Base-by-base conservation (phyloP, 2,113 vertebrate species). In the Ceuthmochares aereus region DNA sequence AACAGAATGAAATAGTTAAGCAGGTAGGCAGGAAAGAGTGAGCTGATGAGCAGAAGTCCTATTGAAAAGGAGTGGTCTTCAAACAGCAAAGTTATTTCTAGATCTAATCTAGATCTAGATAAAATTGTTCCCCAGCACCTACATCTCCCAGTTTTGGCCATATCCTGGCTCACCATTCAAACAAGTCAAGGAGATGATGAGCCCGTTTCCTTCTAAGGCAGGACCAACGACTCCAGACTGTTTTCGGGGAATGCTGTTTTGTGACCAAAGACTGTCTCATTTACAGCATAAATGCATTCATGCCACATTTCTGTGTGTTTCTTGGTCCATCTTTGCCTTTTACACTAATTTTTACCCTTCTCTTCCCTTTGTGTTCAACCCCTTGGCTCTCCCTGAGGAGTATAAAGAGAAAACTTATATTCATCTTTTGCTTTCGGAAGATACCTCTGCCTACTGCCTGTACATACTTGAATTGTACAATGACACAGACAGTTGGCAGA, bases 221-320 rank as follows among this genome's bases (percentile, higher is more conserved):
- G 17, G 19, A 10, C 4, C 26, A 15, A 63, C 6, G 51, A 4
- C 36, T 52, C 27, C 13, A 16, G 14, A 49, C 12, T 7, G 0
- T n/a, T 66, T 77, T 30, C 45, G 32, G 36, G 7, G 34, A 60
- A 29, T 25, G 7, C 0, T 64, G 2, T 18, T 59, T 32, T 43
- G 20, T 47, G 11, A 21, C 32, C 21, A 18, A 19, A 59, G 8
- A 56, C 43, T 1, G 29, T 40, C n/a, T 58, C 7, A 17, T 78
- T 73, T 37, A 30, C 16, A 59, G 7, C 6, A 17, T 29, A 37
- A 68, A 77, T 5, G 15, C 3, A 22, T 51, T 49, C 34, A 25
- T 62, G 10, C 2, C 40, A 43, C 4, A 27, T 59, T 68, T 52
- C 29, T 42, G n/a, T 21, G 12, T 21, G 13, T 78, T 58, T 49